Percentiles rank a stretch among this genome's conserved stretches.
Evolutionary conservation across 1,140 invertebrate species (phyloP).

Genomic region (Trichonephila inaurata): DNA sequence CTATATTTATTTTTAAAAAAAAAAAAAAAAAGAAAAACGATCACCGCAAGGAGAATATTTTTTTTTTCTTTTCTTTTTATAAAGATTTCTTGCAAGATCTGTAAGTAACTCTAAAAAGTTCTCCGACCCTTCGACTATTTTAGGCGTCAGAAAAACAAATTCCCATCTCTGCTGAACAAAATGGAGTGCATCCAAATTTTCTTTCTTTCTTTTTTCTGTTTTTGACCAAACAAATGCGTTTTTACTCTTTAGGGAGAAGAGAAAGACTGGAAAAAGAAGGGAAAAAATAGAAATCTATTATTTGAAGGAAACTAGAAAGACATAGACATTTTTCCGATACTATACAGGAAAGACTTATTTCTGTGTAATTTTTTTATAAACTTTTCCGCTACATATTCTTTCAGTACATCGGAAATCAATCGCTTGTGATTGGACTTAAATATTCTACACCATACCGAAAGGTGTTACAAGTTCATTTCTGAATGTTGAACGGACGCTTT

Average conservation of each 20-base stretch:
- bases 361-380: not conserved
- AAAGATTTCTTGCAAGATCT: not conserved
- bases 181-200: not conserved
- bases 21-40: too few relatives aligned
- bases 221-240: not conserved
- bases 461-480: not conserved
- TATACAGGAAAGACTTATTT: not conserved
- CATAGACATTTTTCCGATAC: conserved; percentile 11
- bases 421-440: not conserved
- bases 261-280: not conserved
- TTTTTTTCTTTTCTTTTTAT: not conserved
- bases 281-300: not conserved
- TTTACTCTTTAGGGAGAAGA: not conserved
- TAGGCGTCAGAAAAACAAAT: not conserved
- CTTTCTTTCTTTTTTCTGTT: not conserved
- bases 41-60: too few relatives aligned
- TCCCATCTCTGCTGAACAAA: not conserved
- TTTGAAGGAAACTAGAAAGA: not conserved
- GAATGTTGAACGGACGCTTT: not conserved
- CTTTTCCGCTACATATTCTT: not conserved
- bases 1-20: too few relatives aligned
- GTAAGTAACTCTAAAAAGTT: not conserved
- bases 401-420: not conserved
- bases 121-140: not conserved
- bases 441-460: not conserved